Conservation (phyloP, 2,113 vertebrate genomes). For the Murina feae region DNA sequence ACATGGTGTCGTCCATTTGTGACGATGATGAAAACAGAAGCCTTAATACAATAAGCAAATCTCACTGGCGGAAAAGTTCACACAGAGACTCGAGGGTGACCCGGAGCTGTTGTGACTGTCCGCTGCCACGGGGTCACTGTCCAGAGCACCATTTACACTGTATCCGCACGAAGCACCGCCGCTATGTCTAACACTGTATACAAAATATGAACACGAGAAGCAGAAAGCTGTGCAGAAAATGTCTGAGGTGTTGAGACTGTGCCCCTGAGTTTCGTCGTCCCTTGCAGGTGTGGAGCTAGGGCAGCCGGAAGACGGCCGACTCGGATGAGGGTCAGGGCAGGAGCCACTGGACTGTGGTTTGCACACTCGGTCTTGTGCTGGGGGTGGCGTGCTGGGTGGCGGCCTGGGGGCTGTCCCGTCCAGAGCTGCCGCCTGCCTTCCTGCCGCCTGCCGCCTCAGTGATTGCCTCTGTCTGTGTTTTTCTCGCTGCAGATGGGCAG, state of each 20-base stretch:
- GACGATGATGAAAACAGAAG: background rate
- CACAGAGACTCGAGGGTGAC: background rate
- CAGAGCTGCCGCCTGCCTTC: no score
- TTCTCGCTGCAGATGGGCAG: constrained; percentile 86
- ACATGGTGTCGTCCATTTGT: background rate
- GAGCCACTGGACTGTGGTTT: background rate
- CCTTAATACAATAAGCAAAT: background rate
- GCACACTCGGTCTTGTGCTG: background rate
- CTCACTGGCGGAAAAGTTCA: fast-evolving
- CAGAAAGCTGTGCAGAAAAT: background rate
- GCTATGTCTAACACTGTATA: background rate
- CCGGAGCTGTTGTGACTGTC: background rate
- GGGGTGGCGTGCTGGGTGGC: fast-evolving
- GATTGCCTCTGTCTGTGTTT: constrained; percentile 6
- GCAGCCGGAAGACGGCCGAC: background rate
- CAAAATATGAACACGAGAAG: fast-evolving
- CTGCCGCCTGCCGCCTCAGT: background rate
- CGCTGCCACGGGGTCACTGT: fast-evolving
- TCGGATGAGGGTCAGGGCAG: background rate
- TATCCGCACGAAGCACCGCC: background rate
- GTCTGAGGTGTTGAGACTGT: no score
- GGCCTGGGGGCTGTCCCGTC: fast-evolving
- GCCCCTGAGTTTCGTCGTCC: background rate
- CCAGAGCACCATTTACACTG: background rate
- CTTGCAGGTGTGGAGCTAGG: fast-evolving